A percentile compares a stretch with the other conserved stretches of the same genome.
These are phyloP conservation scores for Chaitophorus viminalis DNA, from an alignment of 2,888 invertebrate genomes.

Conservation along the genomic window DNA sequence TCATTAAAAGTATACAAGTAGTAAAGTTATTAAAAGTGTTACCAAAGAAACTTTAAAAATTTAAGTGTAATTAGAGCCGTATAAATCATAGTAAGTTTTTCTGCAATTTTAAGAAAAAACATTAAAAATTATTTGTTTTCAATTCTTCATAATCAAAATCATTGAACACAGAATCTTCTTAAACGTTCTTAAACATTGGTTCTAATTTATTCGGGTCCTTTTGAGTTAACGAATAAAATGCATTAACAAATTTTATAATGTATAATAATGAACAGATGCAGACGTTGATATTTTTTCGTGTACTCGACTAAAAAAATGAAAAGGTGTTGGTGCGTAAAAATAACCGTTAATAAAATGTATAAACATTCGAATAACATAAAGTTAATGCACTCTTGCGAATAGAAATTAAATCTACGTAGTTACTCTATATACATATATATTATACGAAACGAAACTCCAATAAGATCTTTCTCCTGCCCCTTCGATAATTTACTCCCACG, in stretches of 20 bases:
- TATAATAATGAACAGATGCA: neutral
- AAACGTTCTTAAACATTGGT: neutral
- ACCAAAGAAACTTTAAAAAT: no score
- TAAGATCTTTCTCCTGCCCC: neutral
- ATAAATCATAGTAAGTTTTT: no score
- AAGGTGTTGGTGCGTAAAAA: neutral
- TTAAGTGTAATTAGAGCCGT: no score
- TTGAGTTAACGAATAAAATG: neutral
- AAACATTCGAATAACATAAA: conserved; percentile 2
- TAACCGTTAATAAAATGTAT: neutral
- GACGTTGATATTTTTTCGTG: neutral
- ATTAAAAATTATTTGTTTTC: no score
- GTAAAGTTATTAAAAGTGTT: no score
- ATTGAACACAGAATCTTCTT: neutral
- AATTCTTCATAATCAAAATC: neutral
- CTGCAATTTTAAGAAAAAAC: no score
- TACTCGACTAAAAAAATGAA: neutral
- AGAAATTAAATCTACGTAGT: conserved; percentile 30
- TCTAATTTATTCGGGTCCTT: neutral
- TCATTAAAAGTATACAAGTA: no score
- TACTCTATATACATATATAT: neutral
- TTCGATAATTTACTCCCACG: conserved; percentile 31
- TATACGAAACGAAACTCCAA: neutral
- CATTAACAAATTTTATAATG: neutral
- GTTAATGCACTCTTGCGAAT: neutral